Evolutionary conservation across 2,888 invertebrate genomes (phyloP).

Genomic region (Strigamia transsilvanica): DNA sequence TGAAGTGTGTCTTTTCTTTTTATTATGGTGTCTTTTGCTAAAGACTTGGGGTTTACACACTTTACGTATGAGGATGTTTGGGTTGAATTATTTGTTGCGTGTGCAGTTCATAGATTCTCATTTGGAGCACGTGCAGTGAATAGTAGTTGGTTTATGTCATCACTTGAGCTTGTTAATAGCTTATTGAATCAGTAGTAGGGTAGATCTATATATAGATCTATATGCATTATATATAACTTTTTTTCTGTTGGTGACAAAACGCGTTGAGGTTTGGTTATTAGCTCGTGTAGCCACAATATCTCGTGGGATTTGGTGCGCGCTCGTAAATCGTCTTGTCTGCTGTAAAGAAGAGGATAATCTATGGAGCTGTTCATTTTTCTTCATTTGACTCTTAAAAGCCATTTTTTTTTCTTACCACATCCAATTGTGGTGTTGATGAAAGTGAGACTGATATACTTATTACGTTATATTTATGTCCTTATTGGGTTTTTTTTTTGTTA

Average conservation of each 20-base stretch:
- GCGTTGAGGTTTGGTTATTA: constrained; percentile 37
- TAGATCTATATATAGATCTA: constrained; percentile 1
- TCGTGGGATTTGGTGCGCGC: constrained; percentile 35
- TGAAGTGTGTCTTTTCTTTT: neutral
- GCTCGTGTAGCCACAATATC: constrained; percentile 41
- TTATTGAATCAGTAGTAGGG: constrained; percentile 26
- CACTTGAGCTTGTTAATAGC: constrained; percentile 40
- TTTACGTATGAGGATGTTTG: neutral
- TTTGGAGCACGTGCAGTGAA: constrained; percentile 37
- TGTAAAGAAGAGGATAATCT: constrained; percentile 45
- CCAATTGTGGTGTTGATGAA: constrained; percentile 36
- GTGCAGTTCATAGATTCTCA: constrained; percentile 39
- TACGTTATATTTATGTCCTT: constrained; percentile 1
- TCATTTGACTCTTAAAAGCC: constrained; percentile 48
- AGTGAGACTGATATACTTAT: constrained; percentile 33
- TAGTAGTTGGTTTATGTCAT: constrained; percentile 45
- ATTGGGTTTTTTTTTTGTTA: neutral
- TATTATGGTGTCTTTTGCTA: constrained; percentile 40
- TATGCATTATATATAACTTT: constrained; percentile 2
- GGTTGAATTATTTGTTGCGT: constrained; percentile 28
- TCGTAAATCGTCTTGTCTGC: constrained; percentile 45
- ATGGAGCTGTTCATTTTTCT: constrained; percentile 38
- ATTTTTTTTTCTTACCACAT: constrained; percentile 27
- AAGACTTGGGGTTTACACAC: constrained; percentile 18
- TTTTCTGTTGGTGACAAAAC: constrained; percentile 15